Evolutionary conservation across 2,113 vertebrate species (phyloP), one percentile per base, ranked within the genome.

Genomic region (Cavia porcellus): DNA sequence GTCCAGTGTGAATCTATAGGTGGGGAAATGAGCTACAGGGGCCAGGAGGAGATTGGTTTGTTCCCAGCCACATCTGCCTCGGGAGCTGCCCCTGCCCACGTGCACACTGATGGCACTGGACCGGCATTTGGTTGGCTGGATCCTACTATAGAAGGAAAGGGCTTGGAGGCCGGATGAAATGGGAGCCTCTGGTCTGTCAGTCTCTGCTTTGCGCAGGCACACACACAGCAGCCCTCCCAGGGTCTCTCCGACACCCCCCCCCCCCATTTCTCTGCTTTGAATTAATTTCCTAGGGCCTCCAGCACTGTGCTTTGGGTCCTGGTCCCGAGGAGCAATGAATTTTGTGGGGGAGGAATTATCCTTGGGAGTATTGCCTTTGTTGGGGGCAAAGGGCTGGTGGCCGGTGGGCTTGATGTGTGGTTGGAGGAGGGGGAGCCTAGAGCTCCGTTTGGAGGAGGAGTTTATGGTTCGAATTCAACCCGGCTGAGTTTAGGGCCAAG

Each of bases 381-480:
- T 66, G 59, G 66, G 86, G 24, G 47, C 32, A 28, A 84, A 30
- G 28, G 13, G 64, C 86, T 72, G 92, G 42, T 11, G 59, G 9
- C 7, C 45, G 84, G 86, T 86, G 95, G 93, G 86, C 88, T 90
- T 14, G 72, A 47, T 15, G 95, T 85, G 86, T 85, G 91, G 8
- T 5, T 81, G 91, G 7, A 10, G 59, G 75, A 92, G 95, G 81
- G 87, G 96, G 70, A 59, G 80, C 30, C 93, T 50, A 55, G 75
- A 90, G 64, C 64, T 88, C 80, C 72, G 75, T 74, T 93, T 85
- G 91, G 75, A 86, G 95, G 83, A 92, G 95, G 88, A 93, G 96
- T 96, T 94, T 96, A 45, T 25, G 77, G 68, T 38, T 20, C 68
- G 89, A 81, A 89, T n/a, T 47, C 84, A 70, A 75, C 15, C 50